Evolutionary conservation across 2,888 invertebrate genomes (phyloP), one percentile per base, ranked within the genome.

Genomic region (Cylloceria caligata): DNA sequence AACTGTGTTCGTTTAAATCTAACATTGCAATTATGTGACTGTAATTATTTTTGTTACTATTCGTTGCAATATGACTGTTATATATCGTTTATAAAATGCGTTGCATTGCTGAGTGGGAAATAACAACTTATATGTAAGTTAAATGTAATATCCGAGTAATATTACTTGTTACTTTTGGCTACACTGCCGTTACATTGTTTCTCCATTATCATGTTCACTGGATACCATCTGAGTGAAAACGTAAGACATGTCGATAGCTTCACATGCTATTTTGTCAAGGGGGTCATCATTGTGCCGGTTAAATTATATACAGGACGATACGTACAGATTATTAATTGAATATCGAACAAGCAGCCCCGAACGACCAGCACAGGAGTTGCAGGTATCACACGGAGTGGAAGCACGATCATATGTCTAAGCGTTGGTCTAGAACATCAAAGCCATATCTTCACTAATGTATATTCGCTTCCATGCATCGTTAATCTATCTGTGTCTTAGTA

Each of bases 261-360:
- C 27, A 2, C 55, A n/a, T 55, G 55, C 13, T 13, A 6, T 55
- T 27, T 11, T 9, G 11, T 27, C 55, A 27, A 13, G 60, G 36
- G n/a, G 7, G 19, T 6, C 9, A 36, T 16, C 60, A 34, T 2
- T 16, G 34, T 9, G 19, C 16, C 60, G 6, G 30, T 57, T 39
- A 11, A 42, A 42, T 64, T 39, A 42, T 64, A 13, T 5, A 42
- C 64, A 11, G 64, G 16, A 42, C 36, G n/a, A 21, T 64, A 30
- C 2, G 5, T 39, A 42, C 42, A 34, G 24, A 64, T 64, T 64
- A 39, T 64, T 39, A 39, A 42, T n/a, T 42, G 62, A 11, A 39
- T 24, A 64, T 64, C 64, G 64, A 64, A 21, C 64, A 13, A 39
- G 64, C 24, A 42, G 42, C 36, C 21, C 36, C 45, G 6, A 64